Evolutionary conservation across 1,140 invertebrate species (phyloP), one percentile per base, ranked within the genome.

Genomic region (Cotesia glomerata): DNA sequence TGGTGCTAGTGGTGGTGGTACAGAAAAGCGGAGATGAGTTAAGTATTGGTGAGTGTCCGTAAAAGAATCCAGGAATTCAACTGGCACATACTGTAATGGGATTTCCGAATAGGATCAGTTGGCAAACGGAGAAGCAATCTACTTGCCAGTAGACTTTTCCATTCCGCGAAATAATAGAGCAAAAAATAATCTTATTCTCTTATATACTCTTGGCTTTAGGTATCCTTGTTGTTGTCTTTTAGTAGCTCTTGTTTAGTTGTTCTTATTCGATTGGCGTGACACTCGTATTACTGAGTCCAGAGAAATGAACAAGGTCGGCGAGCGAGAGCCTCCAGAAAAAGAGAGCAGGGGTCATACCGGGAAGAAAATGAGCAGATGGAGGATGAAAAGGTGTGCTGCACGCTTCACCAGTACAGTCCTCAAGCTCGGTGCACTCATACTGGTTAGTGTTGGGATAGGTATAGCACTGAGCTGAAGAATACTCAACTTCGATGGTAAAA

Each of bases 161-260:
- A 74, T 84, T 81, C 75, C 76, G 78, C 72, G 77, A 85, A 84
- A 86, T 83, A 80, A 83, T 85, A 76, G 74, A 4, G 72, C 80
- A 84, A 85, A 84, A 86, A 85, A 74, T 71, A 26, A 49, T 67
- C 26, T 18, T 52, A 69, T 71, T 73, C 69, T 76, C 78, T 67
- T 74, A 69, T 63, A 63, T 45, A 45, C 11, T 45, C 39, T 45
- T 45, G 5, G 39, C 39, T 61, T 16, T 39, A 45, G n/a, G 49
- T 45, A 14, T 18, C 26, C 11, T n/a, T 58, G 13, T 58, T 16
- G 56, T 11, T 51, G 49, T 58, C 56, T n/a, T 58, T 14, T 58
- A 8, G 36, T 65, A 9, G 34, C 13, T 65, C 49, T 49, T 65
- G 35, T 45, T 16, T 39, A 5, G 49, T 65, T 52, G 74, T 45